Conservation (phyloP, 2,797 vertebrate species). For the Leucoraja ocellata region DNA sequence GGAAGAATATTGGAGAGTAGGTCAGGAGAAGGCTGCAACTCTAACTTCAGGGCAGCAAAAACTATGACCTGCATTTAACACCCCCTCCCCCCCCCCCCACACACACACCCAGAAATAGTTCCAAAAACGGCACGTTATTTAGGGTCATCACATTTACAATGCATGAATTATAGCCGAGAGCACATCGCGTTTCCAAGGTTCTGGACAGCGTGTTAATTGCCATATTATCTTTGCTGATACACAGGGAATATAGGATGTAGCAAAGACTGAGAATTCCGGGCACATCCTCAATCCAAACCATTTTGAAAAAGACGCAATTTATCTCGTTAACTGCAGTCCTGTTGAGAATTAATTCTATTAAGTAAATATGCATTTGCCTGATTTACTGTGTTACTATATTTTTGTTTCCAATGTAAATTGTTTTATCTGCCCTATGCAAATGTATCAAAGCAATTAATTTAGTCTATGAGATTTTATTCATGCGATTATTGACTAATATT, state of each 20-base stretch:
- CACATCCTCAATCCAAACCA: not conserved
- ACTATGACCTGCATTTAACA: no score
- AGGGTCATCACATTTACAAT: not conserved
- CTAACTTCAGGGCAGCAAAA: no score
- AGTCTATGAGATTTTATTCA: not conserved
- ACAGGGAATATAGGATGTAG: not conserved
- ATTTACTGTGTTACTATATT: not conserved
- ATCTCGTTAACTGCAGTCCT: not conserved
- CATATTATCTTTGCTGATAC: not conserved
- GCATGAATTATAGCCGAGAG: not conserved
- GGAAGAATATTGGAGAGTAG: no score
- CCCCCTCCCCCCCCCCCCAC: no score
- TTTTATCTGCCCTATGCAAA: not conserved
- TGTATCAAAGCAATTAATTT: conserved; percentile 9
- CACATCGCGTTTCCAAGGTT: not conserved
- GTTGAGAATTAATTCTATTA: not conserved
- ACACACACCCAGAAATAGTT: no score
- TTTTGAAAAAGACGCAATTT: not conserved
- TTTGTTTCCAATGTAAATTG: not conserved
- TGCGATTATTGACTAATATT: not conserved
- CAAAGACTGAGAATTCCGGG: not conserved
- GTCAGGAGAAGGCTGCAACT: no score
- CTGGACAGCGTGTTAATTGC: not conserved
- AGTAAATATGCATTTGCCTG: conserved; percentile 3
- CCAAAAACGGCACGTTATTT: not conserved